These are phyloP conservation scores for Ceratosolen fusciceps DNA, from an alignment of 1,140 invertebrate genomes.

Conservation along the genomic window DNA sequence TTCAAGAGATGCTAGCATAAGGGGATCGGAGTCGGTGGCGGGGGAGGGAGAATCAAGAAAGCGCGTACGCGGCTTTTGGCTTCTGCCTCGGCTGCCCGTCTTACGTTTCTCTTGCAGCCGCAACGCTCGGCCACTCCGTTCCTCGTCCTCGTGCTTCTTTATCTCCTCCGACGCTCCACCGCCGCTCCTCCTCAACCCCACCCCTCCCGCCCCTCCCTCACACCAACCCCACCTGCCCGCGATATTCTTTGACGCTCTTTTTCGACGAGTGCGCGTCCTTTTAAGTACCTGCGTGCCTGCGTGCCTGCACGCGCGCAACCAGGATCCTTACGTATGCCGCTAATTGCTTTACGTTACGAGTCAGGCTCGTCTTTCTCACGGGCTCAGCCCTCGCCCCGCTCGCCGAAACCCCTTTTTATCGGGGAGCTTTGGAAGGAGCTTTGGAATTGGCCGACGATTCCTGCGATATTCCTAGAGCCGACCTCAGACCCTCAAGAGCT, in stretches of 20 bases:
- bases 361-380: not conserved
- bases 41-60: not conserved
- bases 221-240: not conserved
- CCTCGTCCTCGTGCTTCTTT: not conserved
- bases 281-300: not conserved
- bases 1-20: slow-evolving; percentile 39
- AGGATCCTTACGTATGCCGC: slow-evolving; percentile 28
- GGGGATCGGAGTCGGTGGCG: too few species aligned
- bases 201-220: not conserved
- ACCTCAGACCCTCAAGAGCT: not conserved
- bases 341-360: slow-evolving; percentile 31
- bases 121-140: slow-evolving; percentile 15
- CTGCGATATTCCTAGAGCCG: too few species aligned
- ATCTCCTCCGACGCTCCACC: too few species aligned
- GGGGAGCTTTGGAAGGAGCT: too few species aligned
- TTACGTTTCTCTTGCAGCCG: not conserved
- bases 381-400: too few species aligned
- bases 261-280: slow-evolving; percentile 22
- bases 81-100: not conserved
- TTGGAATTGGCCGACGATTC: too few species aligned
- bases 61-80: slow-evolving; percentile 28
- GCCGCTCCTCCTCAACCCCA: not conserved
- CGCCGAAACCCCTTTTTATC: too few species aligned
- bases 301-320: not conserved
- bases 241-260: not conserved